A percentile compares a stretch with the other conserved stretches of the same genome.
Evolutionary conservation across 1,140 invertebrate species (phyloP).

Genomic region (Globodera ellingtonae): DNA sequence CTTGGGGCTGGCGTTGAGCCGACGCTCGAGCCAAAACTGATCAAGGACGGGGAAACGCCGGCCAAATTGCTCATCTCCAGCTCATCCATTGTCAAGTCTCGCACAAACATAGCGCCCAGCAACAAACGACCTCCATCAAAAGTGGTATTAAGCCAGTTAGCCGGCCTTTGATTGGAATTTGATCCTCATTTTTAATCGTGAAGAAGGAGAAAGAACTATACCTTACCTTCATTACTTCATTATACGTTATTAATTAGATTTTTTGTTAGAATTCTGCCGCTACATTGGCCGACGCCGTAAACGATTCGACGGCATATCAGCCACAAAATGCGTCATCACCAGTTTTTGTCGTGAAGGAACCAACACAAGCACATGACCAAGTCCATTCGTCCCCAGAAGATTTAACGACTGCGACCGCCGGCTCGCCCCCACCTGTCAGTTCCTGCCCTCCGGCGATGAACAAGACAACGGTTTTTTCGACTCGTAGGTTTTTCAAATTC

Average conservation of each 20-base stretch:
- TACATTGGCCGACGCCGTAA: neutral
- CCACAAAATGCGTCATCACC: neutral
- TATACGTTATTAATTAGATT: neutral
- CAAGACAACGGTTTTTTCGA: neutral
- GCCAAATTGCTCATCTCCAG: slow-evolving; percentile 5
- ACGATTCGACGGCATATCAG: neutral
- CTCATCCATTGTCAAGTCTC: slow-evolving; percentile 9
- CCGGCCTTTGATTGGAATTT: neutral
- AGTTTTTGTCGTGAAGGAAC: neutral
- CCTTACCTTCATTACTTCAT: neutral
- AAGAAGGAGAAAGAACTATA: too few relatives aligned
- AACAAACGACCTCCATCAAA: slow-evolving; percentile 51
- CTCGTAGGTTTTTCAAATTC: neutral
- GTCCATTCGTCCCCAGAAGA: neutral
- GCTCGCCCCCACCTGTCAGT: neutral
- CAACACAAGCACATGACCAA: neutral
- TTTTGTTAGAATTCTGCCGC: slow-evolving; percentile 27
- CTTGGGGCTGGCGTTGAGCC: neutral
- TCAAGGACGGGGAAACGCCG: slow-evolving; percentile 8
- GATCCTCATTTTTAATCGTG: too few relatives aligned
- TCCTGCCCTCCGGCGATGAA: neutral
- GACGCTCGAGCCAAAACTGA: slow-evolving; percentile 12
- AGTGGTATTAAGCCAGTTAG: slow-evolving; percentile 8
- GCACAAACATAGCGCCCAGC: slow-evolving; percentile 41
- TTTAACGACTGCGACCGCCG: neutral